A percentile compares a stretch with the other conserved stretches of the same genome.
These are phyloP conservation scores for Apis dorsata DNA, from an alignment of 1,140 invertebrate genomes.

Conservation along the genomic window DNA sequence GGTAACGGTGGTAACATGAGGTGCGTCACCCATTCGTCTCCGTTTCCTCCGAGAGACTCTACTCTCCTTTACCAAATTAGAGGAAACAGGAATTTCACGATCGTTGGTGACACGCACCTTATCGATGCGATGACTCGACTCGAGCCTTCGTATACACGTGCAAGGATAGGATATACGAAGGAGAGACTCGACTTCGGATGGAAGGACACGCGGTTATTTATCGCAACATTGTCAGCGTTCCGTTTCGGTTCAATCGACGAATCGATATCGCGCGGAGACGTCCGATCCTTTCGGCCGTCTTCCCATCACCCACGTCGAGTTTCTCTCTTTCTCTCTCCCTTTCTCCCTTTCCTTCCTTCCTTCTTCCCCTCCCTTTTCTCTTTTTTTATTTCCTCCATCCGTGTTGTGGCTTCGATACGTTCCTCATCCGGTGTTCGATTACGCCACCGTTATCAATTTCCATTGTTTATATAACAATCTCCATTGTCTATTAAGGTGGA, in stretches of 20 bases:
- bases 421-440: slow-evolving; percentile 79
- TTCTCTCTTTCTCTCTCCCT: neutral
- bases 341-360: slow-evolving; percentile 9
- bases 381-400: slow-evolving; percentile 3
- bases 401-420: slow-evolving; percentile 76
- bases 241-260: neutral
- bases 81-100: slow-evolving; percentile 5
- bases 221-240: neutral
- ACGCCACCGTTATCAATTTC: slow-evolving; percentile 69
- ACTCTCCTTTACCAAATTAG: slow-evolving; percentile 9
- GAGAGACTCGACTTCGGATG: neutral
- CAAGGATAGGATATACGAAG: neutral
- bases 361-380: slow-evolving; percentile 16
- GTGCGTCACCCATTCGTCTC: neutral
- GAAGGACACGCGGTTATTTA: slow-evolving; percentile 6
- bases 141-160: too few relatives aligned
- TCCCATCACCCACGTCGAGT: slow-evolving; percentile 60
- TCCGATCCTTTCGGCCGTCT: slow-evolving; percentile 20
- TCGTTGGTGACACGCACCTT: too few relatives aligned
- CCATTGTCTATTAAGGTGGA: slow-evolving; percentile 73
- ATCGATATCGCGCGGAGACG: slow-evolving; percentile 44
- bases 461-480: slow-evolving; percentile 77
- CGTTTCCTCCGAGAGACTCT: neutral
- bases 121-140: neutral
- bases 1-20: neutral